A percentile compares a stretch with the other conserved stretches of the same genome.
Evolutionary conservation across 2,888 invertebrate species (phyloP).

Genomic region (Cynaeus angustus): DNA sequence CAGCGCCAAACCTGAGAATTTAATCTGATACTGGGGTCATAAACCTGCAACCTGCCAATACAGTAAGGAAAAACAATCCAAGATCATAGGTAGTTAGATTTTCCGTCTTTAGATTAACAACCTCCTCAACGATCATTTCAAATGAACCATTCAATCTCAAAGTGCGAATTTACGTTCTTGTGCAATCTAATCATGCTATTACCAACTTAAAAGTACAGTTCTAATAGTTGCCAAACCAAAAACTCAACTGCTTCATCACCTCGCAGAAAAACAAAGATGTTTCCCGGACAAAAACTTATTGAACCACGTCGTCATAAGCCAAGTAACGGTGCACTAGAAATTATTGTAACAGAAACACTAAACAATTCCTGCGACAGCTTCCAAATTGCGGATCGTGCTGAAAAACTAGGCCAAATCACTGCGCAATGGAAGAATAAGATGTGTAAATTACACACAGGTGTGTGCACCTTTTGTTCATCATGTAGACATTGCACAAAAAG

Average conservation of each 20-base stretch:
- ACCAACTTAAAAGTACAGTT: no score
- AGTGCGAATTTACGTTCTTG: background rate
- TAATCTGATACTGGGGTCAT: no score
- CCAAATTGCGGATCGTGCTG: conserved; percentile 14
- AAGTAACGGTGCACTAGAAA: conserved; percentile 21
- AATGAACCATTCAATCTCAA: background rate
- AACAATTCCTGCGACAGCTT: conserved; percentile 8
- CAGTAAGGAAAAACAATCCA: no score
- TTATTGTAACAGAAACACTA: conserved; percentile 11
- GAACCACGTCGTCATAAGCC: conserved; percentile 1
- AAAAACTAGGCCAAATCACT: conserved; percentile 16
- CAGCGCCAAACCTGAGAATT: no score
- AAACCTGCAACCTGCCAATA: no score
- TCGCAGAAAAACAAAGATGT: conserved; percentile 4
- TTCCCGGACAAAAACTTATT: conserved; percentile 15
- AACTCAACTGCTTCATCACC: background rate
- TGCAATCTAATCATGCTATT: no score
- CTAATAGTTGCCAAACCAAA: no score
- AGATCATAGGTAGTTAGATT: no score
- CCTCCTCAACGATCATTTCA: background rate
- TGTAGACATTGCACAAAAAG: no score
- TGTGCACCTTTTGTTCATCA: conserved; percentile 1
- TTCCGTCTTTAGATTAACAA: no score
- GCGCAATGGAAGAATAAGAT: conserved; percentile 2
- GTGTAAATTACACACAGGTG: conserved; percentile 4